Evolutionary conservation across 2,888 invertebrate species (phyloP).

Genomic region (Lepeophtheirus nordmannii): DNA sequence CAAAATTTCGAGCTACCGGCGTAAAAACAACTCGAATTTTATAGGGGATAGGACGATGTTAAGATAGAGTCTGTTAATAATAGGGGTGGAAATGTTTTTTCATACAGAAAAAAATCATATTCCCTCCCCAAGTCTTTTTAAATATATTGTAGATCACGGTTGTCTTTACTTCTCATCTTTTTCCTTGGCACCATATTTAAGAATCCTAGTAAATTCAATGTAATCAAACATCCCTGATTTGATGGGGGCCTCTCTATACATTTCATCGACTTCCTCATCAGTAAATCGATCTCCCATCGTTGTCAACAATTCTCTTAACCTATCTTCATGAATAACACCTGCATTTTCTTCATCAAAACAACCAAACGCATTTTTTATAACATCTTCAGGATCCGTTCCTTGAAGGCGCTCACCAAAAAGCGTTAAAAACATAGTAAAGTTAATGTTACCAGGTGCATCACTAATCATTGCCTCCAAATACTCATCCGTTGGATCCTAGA

Average conservation of each 20-base stretch:
- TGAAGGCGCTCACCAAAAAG: conserved; percentile 94
- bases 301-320: conserved; percentile 80
- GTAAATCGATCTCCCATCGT: conserved; percentile 83
- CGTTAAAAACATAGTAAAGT: conserved; percentile 98
- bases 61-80: neutral
- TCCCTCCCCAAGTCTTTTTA: neutral
- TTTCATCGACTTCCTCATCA: conserved; percentile 93
- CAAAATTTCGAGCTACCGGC: neutral
- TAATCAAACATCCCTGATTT: conserved; percentile 84
- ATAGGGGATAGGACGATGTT: neutral
- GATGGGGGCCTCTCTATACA: conserved; percentile 96
- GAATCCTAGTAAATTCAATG: conserved; percentile 91
- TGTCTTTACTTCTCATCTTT: conserved; percentile 19
- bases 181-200: conserved; percentile 97
- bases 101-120: neutral
- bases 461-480: conserved; percentile 97
- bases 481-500: conserved; percentile 76
- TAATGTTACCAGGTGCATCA: conserved; percentile 79
- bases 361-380: conserved; percentile 97
- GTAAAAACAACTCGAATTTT: neutral
- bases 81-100: neutral
- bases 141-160: neutral
- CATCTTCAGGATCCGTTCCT: conserved; percentile 92
- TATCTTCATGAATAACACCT: conserved; percentile 81
- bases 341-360: conserved; percentile 96